Base-by-base conservation (phyloP, 1,140 invertebrate species). In the Aphidius gifuensis region DNA sequence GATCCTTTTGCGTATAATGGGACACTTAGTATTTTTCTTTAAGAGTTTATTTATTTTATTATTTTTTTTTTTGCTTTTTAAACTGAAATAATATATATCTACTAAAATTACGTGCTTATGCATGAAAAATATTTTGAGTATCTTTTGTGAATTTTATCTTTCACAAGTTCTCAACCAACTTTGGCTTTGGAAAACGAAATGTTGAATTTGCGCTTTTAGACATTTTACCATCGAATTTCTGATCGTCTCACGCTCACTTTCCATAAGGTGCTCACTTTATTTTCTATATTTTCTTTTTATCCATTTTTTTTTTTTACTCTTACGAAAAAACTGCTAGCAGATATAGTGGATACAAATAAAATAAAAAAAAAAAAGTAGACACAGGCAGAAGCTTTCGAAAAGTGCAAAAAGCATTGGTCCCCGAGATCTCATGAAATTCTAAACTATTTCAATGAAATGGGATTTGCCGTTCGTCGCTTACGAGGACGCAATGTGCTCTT, bases 371-470 rank as follows among this genome's bases (percentile, higher is more conserved):
- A 58, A 39, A 46, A 42, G 42, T 9, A 58, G 56, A 46, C 40
- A 45, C 6, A 9, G 55, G 43, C 49, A 55, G 51, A 50, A 55
- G 39, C 53, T 55, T 40, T 62, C 48, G 47, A 62, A 62, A 62
- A 58, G 47, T 46, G 55, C 55, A 62, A 62, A 62, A 58, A 62
- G 61, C 61, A 45, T 59, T 40, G 55, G 50, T 47, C 55, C 54
- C 48, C 45, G 46, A 38, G 48, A 56, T 57, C 67, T 74, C 72
- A 73, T 74, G 72, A 71, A 74, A 74, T 74, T 74, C 71, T 71
- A 74, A 73, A 74, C 67, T 73, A 74, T 74, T 74, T 71, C 72
- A 74, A 74, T 73, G 71, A 74, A 74, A 74, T 71, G 69, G 69
- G 70, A 70, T 71, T 64, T 68, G 64, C 65, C 60, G 53, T 65